Percentiles rank a stretch among this genome's conserved stretches.
Conservation (phyloP, 2,888 invertebrate species). For the Oxytorus armatus region DNA sequence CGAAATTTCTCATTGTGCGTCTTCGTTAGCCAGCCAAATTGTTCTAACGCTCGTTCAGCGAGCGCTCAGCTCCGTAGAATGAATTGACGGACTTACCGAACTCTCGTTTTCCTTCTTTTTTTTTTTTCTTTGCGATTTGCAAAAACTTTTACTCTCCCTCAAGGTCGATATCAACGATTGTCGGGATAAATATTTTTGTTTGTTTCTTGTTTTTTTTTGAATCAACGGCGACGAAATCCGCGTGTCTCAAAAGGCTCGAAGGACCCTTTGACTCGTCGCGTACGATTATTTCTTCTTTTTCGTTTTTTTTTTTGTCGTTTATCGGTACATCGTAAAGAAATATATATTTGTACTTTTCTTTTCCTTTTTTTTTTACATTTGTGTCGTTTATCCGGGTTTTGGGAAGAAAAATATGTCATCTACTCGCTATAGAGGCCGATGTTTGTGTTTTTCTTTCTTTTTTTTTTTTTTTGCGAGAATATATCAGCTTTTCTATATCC, state of each 20-base stretch:
- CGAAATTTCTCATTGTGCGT: conserved; percentile 33
- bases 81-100: conserved; percentile 54
- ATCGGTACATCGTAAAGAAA: conserved; percentile 42
- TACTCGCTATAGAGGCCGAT: not conserved
- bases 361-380: conserved; percentile 6
- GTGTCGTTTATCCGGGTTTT: conserved; percentile 19
- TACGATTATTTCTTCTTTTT: conserved; percentile 1
- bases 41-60: conserved; percentile 1
- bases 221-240: conserved; percentile 34
- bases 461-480: conserved; percentile 10
- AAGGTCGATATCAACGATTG: conserved; percentile 62
- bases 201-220: not conserved
- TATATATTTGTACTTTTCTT: conserved; percentile 54
- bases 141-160: conserved; percentile 26
- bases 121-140: not conserved
- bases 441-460: conserved; percentile 10
- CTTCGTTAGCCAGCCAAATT: conserved; percentile 28
- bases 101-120: conserved; percentile 21
- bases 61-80: conserved; percentile 44
- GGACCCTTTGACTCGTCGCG: conserved; percentile 51
- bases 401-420: conserved; percentile 48
- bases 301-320: conserved; percentile 7
- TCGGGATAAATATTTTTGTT: conserved; percentile 49
- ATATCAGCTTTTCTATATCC: not conserved
- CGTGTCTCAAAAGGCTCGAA: conserved; percentile 18